Base-by-base conservation (phyloP, 2,113 vertebrate species). In the Sorex fumeus region DNA sequence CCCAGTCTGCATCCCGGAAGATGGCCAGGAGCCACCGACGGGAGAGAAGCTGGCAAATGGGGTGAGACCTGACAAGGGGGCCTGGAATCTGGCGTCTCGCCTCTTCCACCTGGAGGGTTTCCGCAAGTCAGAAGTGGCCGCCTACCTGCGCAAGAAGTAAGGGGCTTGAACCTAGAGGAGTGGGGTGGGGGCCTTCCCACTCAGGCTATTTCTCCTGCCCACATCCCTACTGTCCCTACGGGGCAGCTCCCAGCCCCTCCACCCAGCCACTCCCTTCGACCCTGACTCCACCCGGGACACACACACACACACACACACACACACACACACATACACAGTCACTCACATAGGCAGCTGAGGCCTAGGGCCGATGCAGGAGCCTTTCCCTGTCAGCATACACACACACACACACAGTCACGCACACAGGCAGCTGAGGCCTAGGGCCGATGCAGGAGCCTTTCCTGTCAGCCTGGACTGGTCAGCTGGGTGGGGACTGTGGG, bases 141-240 rank as follows among this genome's bases (percentile, higher is more conserved):
- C 93, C 6, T 96, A 97, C 70, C 95, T 98, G 28, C 95, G 69
- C 70, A 98, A 98, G 93, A 98, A 98, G 98, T 98, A 95, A 97
- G 97, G 30, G 67, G 13, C 70, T 50, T 50, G 30, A n/a, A n/a
- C 23, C n/a, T 16, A 21, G 18, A 19, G 57, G 18, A 16, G 19
- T 2, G 3, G 53, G 57, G 6, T 19, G 57, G 57, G 57, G 21
- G 57, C 19, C 57, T 23, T 21, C 47, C 27, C 47, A 43, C 13
- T 6, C 36, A 8, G 3, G 13, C 25, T 0, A 0, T 18, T 15
- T 3, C 28, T 19, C 23, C 11, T 0, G 0, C 21, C 47, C 23
- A 28, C 19, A 62, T 62, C 60, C 64, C 64, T 3, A 66, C 28
- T 50, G 18, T 40, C 64, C 43, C 36, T 27, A 8, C 18, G 1